Conservation (phyloP, 2,888 invertebrate genomes). For the Mythimna vitellina region DNA sequence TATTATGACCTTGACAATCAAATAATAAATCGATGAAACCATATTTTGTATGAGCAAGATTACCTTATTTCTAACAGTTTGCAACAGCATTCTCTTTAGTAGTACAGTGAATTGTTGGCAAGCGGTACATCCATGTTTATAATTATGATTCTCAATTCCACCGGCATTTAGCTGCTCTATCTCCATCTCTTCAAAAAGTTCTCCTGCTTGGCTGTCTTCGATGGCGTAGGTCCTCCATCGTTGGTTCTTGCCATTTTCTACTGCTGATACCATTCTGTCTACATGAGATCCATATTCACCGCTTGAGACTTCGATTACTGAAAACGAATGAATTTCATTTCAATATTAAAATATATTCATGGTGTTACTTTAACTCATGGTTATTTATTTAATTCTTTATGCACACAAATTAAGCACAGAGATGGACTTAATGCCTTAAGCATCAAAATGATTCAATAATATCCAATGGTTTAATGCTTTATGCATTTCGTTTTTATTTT, state of each 20-base stretch:
- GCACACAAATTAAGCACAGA: too few relatives aligned
- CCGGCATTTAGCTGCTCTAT: constrained; percentile 85
- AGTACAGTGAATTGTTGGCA: constrained; percentile 93
- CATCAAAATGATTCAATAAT: too few relatives aligned
- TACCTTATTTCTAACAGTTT: constrained; percentile 94
- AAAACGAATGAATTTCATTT: neutral
- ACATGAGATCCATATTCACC: constrained; percentile 94
- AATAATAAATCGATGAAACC: neutral
- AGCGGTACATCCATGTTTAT: constrained; percentile 90
- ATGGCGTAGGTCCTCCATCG: constrained; percentile 86
- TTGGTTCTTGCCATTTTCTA: constrained; percentile 92
- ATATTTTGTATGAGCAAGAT: neutral
- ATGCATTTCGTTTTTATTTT: too few relatives aligned
- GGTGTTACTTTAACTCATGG: too few relatives aligned
- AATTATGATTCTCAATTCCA: constrained; percentile 85
- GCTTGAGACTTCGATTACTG: constrained; percentile 95
- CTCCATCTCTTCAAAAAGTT: constrained; percentile 71
- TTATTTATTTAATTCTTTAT: too few relatives aligned
- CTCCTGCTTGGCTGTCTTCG: constrained; percentile 66
- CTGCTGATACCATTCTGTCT: constrained; percentile 92
- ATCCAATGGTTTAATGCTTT: too few relatives aligned
- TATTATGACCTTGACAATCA: neutral
- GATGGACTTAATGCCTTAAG: too few relatives aligned
- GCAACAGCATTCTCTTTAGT: constrained; percentile 93
- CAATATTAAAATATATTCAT: neutral